Percentiles rank a stretch among this genome's conserved stretches.
phyloP scores from a whole-genome alignment of 1,140 invertebrate genomes.

The Akabosia matsudoensis region DNA sequence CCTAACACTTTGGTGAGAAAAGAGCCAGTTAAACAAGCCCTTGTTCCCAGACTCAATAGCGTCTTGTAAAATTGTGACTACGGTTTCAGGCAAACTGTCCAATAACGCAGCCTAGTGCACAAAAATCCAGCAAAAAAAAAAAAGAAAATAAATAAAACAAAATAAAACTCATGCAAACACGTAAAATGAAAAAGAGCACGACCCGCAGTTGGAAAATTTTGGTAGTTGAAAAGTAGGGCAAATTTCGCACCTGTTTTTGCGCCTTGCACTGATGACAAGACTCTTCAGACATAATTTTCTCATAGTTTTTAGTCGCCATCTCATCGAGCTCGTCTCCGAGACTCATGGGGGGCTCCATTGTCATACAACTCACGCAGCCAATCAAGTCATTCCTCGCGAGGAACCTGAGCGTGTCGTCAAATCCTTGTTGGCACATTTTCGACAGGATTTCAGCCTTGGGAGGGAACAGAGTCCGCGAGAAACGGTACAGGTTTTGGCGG shows the following conservation, averaged over 20 bases:
- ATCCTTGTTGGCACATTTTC: slow-evolving; percentile 96
- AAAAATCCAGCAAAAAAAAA: no score
- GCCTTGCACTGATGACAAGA: slow-evolving; percentile 78
- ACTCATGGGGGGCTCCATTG: slow-evolving; percentile 75
- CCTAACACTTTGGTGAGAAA: slow-evolving; percentile 74
- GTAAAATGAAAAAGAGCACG: not conserved
- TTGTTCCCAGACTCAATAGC: slow-evolving; percentile 87
- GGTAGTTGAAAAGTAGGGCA: not conserved
- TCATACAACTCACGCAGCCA: slow-evolving; percentile 76
- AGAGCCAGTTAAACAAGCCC: slow-evolving; percentile 83
- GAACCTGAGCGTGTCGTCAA: slow-evolving; percentile 91
- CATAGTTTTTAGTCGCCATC: slow-evolving; percentile 44
- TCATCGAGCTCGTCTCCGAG: slow-evolving; percentile 65
- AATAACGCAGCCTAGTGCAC: slow-evolving; percentile 81
- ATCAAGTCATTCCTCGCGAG: slow-evolving; percentile 87
- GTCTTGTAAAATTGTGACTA: slow-evolving; percentile 82
- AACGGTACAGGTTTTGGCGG: slow-evolving; percentile 85
- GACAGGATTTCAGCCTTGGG: slow-evolving; percentile 84
- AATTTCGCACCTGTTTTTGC: slow-evolving; percentile 68
- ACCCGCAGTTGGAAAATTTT: not conserved
- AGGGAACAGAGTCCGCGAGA: slow-evolving; percentile 88
- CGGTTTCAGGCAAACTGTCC: slow-evolving; percentile 79
- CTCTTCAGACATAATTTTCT: slow-evolving; percentile 58
- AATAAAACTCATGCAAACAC: not conserved
- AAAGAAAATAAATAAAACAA: slow-evolving; percentile 34